phyloP scores from a whole-genome alignment of 2,113 vertebrate species.

The Dromiciops gliroides region DNA sequence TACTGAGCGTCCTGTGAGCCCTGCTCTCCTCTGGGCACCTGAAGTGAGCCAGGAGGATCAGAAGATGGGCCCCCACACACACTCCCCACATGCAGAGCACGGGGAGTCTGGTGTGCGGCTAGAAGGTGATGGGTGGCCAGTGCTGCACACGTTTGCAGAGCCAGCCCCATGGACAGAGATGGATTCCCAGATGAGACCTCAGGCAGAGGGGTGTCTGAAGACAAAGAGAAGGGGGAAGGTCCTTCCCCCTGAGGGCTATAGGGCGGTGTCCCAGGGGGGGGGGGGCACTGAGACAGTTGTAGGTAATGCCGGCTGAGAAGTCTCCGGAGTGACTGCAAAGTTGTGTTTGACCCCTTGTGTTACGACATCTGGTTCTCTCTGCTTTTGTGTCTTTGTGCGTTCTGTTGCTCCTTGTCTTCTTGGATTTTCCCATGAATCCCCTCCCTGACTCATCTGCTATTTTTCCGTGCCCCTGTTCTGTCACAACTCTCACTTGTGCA shows the following conservation, averaged over 20 bases:
- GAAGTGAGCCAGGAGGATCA: not conserved
- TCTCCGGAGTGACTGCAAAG: too few relatives aligned
- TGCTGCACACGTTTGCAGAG: not conserved
- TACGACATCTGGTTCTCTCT: not conserved
- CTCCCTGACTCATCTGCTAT: too few relatives aligned
- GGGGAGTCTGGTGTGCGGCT: not conserved
- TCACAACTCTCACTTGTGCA: not conserved
- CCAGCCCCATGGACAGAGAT: too few relatives aligned
- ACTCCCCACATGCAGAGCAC: not conserved
- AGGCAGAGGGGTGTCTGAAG: too few relatives aligned
- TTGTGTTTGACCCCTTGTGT: too few relatives aligned
- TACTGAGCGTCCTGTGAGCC: not conserved
- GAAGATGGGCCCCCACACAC: too few relatives aligned
- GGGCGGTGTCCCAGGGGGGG: too few relatives aligned
- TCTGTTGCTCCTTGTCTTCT: not conserved
- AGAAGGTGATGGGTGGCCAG: too few relatives aligned
- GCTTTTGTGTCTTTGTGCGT: too few relatives aligned
- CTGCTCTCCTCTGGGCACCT: not conserved
- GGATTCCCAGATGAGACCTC: not conserved
- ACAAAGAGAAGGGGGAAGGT: not conserved
- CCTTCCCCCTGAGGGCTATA: not conserved
- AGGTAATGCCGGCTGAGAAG: too few relatives aligned
- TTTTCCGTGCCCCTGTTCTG: too few relatives aligned
- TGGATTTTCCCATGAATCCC: not conserved
- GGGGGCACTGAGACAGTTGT: too few relatives aligned